Evolutionary conservation across 2,888 invertebrate genomes (phyloP), one percentile per base, ranked within the genome.

Genomic region (Sesia apiformis): DNA sequence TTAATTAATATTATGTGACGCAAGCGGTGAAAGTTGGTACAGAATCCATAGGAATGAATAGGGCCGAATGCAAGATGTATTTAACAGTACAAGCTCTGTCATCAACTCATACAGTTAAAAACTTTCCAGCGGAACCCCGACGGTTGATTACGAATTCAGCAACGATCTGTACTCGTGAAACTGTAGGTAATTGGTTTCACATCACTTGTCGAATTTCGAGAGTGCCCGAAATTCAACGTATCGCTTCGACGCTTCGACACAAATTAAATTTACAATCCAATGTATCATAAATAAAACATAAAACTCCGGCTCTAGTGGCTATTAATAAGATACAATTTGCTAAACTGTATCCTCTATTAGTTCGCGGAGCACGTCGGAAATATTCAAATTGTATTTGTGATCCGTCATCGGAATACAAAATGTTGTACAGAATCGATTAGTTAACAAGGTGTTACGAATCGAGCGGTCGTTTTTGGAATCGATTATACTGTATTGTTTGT

Each of bases 311-410:
- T 40, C 39, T 40, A 52, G 49, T 43, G 42, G 41, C 52, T 55
- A 61, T 57, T 63, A 70, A 72, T 72, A 75, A 81, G 78, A 74
- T 75, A 83, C 81, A 80, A 80, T 81, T 79, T 76, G 81, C 81
- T 83, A 81, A 84, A 82, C 82, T 81, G 77, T 75, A 70, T 61
- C 53, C 63, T 62, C 66, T 70, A 80, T 84, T 82, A 84, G 81
- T 80, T 84, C 83, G 77, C 84, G 68, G 61, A 58, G 67, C 69
- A 74, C 72, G 73, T 77, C 78, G 74, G 74, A 80, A 80, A 81
- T 85, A 88, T 87, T 87, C 85, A 85, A 86, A 88, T 86, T 70
- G 77, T 79, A 78, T 23, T 79, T 73, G 81, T 73, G 73, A 67
- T 63, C 68, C 76, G 80, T 76, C 76, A 74, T 70, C 67, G 70